Conservation (phyloP, 1,140 invertebrate species). For the Cydia pomonella region DNA sequence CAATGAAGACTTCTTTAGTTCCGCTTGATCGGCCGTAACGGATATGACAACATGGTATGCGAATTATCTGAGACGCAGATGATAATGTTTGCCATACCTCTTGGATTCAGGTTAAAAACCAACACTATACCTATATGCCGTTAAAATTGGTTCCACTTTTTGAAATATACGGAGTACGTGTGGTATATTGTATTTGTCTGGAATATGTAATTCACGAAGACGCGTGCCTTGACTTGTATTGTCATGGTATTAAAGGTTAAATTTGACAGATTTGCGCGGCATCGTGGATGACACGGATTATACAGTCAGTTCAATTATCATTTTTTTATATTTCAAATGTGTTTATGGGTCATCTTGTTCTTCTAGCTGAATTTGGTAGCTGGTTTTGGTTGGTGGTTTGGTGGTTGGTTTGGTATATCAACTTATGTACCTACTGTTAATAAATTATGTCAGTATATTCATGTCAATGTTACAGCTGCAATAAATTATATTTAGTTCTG, state of each 20-base stretch:
- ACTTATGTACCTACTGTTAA: too few species aligned
- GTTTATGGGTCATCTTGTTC: too few species aligned
- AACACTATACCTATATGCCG: not conserved
- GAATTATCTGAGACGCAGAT: slow-evolving; percentile 22
- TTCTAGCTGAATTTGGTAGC: too few species aligned
- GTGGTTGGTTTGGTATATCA: too few species aligned
- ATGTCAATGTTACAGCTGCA: too few species aligned
- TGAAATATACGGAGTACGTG: not conserved
- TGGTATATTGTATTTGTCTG: not conserved
- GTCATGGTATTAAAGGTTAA: too few species aligned
- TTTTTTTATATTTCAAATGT: not conserved
- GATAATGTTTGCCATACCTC: slow-evolving; percentile 14
- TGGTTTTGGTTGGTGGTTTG: too few species aligned
- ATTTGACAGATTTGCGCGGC: too few species aligned
- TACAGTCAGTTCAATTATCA: not conserved
- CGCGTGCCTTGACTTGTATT: too few species aligned
- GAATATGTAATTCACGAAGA: too few species aligned
- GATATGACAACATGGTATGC: slow-evolving; percentile 40
- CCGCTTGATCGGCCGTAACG: slow-evolving; percentile 39
- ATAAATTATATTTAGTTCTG: not conserved
- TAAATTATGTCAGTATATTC: too few species aligned
- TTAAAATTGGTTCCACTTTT: not conserved
- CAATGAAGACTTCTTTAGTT: slow-evolving; percentile 39
- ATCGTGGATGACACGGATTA: too few species aligned
- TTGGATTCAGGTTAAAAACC: not conserved